phyloP scores from a whole-genome alignment of 2,797 vertebrate species.

The Danio choprae region DNA sequence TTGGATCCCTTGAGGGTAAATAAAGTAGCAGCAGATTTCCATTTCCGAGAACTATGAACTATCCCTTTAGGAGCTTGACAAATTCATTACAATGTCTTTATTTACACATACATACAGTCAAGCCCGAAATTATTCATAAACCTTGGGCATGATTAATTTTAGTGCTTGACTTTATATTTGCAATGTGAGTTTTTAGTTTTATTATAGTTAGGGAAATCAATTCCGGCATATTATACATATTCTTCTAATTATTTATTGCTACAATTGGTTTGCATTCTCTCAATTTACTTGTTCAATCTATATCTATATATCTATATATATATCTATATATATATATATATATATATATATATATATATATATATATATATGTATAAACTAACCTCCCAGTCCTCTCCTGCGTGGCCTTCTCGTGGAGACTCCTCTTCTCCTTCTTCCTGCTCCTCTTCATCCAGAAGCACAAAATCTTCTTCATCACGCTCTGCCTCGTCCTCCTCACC shows the following conservation, averaged over 20 bases:
- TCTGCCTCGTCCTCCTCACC: conserved; percentile 70
- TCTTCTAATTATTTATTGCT: not conserved
- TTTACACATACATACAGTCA: not conserved
- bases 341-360: too few species aligned
- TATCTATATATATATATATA: too few species aligned
- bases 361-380: conserved; percentile 52
- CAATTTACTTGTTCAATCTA: not conserved
- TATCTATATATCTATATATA: not conserved
- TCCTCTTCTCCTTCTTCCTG: conserved; percentile 61
- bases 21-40: too few species aligned
- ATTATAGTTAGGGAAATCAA: too few species aligned
- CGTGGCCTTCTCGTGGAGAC: conserved; percentile 64
- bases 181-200: too few species aligned
- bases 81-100: not conserved
- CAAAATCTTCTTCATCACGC: conserved; percentile 81
- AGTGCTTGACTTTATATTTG: too few species aligned
- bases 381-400: conserved; percentile 85
- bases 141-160: too few species aligned
- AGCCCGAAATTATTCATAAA: too few species aligned
- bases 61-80: not conserved
- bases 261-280: not conserved
- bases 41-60: not conserved
- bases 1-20: too few species aligned
- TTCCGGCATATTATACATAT: too few species aligned
- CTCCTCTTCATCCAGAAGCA: conserved; percentile 76